Conservation (phyloP, 2,797 vertebrate genomes). For the Mycteria americana region DNA sequence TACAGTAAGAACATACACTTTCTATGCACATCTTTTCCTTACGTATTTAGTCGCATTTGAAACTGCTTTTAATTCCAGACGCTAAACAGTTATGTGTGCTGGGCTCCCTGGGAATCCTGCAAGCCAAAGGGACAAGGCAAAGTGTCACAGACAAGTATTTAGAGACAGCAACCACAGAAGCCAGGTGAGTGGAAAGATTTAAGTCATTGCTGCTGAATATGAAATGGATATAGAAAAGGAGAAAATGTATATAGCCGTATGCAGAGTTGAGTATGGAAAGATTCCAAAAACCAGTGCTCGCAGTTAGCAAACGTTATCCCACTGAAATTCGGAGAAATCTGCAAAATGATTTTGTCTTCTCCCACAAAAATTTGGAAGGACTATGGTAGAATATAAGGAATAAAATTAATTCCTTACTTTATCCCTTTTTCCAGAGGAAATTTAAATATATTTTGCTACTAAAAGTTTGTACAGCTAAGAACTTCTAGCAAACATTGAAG, state of each 20-base stretch:
- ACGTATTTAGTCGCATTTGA: neutral
- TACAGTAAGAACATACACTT: neutral
- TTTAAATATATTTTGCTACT: neutral
- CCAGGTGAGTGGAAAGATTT: neutral
- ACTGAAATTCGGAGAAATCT: neutral
- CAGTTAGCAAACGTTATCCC: neutral
- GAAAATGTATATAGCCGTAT: neutral
- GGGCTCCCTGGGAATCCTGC: neutral
- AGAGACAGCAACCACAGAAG: neutral
- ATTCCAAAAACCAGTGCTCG: neutral
- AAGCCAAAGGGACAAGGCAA: neutral
- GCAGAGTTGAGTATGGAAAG: neutral
- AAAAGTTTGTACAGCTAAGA: neutral
- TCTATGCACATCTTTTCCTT: neutral
- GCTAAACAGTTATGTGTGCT: rapidly evolving
- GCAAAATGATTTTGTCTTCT: neutral
- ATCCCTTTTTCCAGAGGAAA: neutral
- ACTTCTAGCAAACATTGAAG: neutral
- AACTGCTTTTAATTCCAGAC: neutral
- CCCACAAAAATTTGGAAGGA: neutral
- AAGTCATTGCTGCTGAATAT: neutral
- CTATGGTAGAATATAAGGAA: neutral
- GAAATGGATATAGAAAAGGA: neutral
- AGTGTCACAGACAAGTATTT: neutral
- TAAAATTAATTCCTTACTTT: neutral